Conservation (phyloP, 2,113 vertebrate species). For the Gnathonemus longibarbis region DNA sequence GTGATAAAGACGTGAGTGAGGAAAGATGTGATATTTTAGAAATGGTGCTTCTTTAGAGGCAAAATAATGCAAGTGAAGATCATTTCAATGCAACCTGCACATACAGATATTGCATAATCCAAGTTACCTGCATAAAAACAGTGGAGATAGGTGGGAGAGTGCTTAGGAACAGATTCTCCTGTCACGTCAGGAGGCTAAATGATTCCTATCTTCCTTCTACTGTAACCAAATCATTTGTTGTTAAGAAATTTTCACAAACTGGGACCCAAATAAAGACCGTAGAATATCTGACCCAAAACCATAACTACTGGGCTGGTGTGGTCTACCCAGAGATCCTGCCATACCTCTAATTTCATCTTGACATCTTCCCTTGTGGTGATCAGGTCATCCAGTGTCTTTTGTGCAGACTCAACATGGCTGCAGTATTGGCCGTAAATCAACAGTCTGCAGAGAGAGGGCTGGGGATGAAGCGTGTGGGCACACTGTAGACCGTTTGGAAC, state of each 20-base stretch:
- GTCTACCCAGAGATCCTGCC: neutral
- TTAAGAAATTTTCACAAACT: neutral
- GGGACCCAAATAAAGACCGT: neutral
- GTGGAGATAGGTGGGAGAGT: neutral
- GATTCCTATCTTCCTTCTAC: neutral
- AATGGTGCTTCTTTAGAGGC: neutral
- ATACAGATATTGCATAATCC: neutral
- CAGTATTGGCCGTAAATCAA: conserved; percentile 95
- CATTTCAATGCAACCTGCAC: neutral
- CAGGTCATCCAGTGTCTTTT: conserved; percentile 85
- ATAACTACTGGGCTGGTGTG: neutral
- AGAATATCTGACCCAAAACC: neutral
- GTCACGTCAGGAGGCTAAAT: neutral
- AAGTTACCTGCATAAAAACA: neutral
- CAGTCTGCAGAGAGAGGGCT: conserved; percentile 61
- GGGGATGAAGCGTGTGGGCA: neutral
- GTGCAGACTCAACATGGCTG: conserved; percentile 90
- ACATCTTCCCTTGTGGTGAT: conserved; percentile 81
- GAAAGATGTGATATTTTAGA: neutral
- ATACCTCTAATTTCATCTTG: conserved; percentile 82
- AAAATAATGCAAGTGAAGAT: neutral
- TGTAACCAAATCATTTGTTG: neutral
- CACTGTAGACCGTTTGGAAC: neutral
- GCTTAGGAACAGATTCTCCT: neutral
- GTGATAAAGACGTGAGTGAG: neutral